phyloP scores from a whole-genome alignment of 2,113 vertebrate genomes.

The Anser cygnoides region DNA sequence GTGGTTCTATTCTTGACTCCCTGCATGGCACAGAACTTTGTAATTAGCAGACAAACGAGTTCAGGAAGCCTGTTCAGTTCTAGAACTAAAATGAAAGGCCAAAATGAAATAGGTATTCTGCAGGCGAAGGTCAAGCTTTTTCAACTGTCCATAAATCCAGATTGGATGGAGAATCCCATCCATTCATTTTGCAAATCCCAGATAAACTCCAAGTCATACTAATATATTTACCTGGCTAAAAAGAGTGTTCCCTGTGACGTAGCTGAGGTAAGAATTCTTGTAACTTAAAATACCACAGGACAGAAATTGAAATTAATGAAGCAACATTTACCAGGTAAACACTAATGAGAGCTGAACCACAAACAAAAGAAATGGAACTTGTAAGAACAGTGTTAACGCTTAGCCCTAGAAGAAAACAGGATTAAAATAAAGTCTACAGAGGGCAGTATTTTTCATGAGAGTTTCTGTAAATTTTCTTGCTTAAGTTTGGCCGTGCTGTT shows the following conservation, averaged over 20 bases:
- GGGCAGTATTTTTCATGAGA: neutral
- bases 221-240: constrained; percentile 12
- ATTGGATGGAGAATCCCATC: neutral
- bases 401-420: neutral
- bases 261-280: neutral
- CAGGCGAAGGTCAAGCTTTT: constrained; percentile 19
- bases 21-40: neutral
- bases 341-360: neutral
- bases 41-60: neutral
- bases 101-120: neutral
- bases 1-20: neutral
- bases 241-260: neutral
- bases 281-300: neutral
- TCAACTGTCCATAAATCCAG: neutral
- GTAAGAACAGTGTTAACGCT: neutral
- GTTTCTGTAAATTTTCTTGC: neutral
- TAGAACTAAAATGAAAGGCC: neutral
- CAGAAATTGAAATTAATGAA: constrained; percentile 17
- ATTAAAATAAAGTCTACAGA: neutral
- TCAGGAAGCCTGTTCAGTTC: neutral
- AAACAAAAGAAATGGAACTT: neutral
- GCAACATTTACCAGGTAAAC: neutral
- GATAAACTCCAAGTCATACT: neutral
- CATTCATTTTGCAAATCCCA: neutral
- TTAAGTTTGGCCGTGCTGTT: neutral